These are phyloP conservation scores for Micronycteris hirsuta DNA, from an alignment of 2,113 vertebrate species.

Conservation along the genomic window DNA sequence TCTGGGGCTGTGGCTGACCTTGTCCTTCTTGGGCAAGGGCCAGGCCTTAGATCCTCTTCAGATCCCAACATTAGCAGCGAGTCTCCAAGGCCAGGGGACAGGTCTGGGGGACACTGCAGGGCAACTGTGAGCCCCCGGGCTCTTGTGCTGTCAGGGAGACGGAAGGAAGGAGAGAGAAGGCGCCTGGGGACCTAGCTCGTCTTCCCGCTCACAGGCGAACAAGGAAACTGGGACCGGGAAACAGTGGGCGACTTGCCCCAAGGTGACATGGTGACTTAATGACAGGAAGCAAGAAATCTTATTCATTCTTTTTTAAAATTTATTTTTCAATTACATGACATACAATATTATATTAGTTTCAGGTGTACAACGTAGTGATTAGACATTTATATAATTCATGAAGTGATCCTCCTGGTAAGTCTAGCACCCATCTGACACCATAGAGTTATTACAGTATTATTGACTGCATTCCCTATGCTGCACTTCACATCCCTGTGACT, in stretches of 20 bases:
- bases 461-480: not conserved
- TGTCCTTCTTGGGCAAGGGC: not conserved
- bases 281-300: not conserved
- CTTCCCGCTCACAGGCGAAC: not conserved
- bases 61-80: not conserved
- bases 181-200: not conserved
- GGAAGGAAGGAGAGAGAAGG: not conserved
- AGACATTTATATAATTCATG: too few relatives aligned
- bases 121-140: not conserved
- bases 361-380: not conserved
- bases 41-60: not conserved
- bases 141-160: not conserved
- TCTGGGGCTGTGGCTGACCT: not conserved
- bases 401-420: too few relatives aligned
- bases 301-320: not conserved
- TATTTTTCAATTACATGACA: not conserved
- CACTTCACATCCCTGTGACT: not conserved
- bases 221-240: not conserved
- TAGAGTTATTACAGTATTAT: not conserved
- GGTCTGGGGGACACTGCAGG: not conserved
- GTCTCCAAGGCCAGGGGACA: not conserved
- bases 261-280: not conserved
- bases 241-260: not conserved
- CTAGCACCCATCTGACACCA: too few relatives aligned
- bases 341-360: not conserved